Conservation (phyloP, 2,113 vertebrate species). For the Bungarus multicinctus region DNA sequence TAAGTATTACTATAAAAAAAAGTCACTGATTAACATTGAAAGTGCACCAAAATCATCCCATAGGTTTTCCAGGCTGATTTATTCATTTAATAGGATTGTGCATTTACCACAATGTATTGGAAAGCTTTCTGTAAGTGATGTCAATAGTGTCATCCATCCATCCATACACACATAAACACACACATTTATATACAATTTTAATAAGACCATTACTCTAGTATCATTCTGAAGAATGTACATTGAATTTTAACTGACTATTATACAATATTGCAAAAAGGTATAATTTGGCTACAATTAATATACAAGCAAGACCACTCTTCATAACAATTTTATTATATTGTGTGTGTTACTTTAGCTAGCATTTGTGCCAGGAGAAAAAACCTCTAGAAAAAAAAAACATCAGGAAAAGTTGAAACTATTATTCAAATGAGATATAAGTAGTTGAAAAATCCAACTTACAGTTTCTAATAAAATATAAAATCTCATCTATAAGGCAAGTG, state of each 20-base stretch:
- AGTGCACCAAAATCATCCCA: constrained; percentile 38
- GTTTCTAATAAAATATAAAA: background rate
- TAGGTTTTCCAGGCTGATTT: constrained; percentile 26
- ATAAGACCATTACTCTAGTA: background rate
- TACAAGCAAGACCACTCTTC: background rate
- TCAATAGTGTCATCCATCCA: constrained; percentile 13
- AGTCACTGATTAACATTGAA: constrained; percentile 54
- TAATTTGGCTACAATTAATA: background rate
- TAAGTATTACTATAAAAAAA: constrained; percentile 64
- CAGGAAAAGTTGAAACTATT: background rate
- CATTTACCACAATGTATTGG: background rate
- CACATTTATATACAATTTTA: background rate
- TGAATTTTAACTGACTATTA: background rate
- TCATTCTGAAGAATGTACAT: background rate
- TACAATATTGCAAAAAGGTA: background rate
- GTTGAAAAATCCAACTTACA: background rate
- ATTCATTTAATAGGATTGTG: constrained; percentile 19
- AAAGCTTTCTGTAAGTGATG: background rate
- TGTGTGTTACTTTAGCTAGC: background rate
- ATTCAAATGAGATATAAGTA: background rate
- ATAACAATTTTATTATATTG: background rate
- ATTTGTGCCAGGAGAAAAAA: background rate
- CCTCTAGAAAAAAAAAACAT: background rate
- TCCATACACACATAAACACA: background rate
- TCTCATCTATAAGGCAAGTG: background rate